phyloP scores from a whole-genome alignment of 2,113 vertebrate species.

The Phainopepla nitens region DNA sequence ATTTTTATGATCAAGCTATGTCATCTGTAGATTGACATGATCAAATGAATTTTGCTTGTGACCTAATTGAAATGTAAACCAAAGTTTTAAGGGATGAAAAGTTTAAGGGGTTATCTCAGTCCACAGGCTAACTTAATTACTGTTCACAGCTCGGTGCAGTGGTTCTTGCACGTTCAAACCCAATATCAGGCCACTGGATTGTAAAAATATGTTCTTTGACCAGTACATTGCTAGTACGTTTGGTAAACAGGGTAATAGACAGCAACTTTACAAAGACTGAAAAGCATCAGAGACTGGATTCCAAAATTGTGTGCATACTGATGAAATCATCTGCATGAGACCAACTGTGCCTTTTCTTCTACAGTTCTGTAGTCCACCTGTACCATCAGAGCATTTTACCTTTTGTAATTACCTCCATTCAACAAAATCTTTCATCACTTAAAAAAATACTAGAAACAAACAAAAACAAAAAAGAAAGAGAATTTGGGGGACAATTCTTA shows the following conservation, averaged over 20 bases:
- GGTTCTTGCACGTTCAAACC: neutral
- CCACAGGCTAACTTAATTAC: neutral
- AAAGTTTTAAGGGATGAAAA: conserved; percentile 32
- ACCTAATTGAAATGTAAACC: conserved; percentile 29
- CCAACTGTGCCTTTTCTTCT: neutral
- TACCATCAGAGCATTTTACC: neutral
- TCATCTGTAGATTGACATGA: conserved; percentile 24
- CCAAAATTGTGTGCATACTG: neutral
- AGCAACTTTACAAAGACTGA: neutral
- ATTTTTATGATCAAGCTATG: conserved; percentile 38
- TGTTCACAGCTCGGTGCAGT: neutral
- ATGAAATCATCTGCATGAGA: neutral
- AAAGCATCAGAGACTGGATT: neutral
- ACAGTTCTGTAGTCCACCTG: neutral
- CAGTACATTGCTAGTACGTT: neutral
- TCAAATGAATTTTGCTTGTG: conserved; percentile 13
- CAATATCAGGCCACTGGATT: neutral
- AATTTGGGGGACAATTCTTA: neutral
- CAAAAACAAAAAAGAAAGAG: neutral
- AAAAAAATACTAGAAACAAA: neutral
- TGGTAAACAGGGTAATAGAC: conserved; percentile 15
- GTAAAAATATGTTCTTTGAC: neutral
- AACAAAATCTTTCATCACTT: neutral
- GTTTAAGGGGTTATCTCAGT: neutral
- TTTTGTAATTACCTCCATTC: neutral